Conservation (phyloP, 2,888 invertebrate species). For the Pseudanteris insignis region DNA sequence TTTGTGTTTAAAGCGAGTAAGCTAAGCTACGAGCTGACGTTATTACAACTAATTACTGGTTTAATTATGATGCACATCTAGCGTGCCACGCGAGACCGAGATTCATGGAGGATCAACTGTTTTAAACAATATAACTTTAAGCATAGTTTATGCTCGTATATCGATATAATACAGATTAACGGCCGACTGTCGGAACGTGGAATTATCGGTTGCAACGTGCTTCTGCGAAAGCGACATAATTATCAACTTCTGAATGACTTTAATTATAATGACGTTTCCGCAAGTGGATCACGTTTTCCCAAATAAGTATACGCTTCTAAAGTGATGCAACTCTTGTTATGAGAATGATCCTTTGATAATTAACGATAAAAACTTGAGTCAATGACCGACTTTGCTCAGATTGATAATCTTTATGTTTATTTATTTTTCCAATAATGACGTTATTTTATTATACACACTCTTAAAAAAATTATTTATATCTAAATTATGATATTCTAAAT, state of each 20-base stretch:
- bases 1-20: conserved; percentile 1
- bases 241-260: conserved; percentile 16
- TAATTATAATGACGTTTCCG: conserved; percentile 17
- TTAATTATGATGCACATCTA: conserved; percentile 23
- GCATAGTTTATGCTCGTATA: conserved; percentile 27
- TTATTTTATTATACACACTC: too few relatives aligned
- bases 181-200: conserved; percentile 1
- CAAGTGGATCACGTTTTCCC: background rate
- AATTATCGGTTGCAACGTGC: conserved; percentile 11
- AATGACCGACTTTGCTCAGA: too few relatives aligned
- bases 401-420: too few relatives aligned
- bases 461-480: too few relatives aligned
- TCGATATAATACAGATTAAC: conserved; percentile 28
- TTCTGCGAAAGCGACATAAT: conserved; percentile 23
- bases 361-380: too few relatives aligned
- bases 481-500: too few relatives aligned
- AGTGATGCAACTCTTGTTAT: too few relatives aligned
- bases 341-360: too few relatives aligned
- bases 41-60: conserved; percentile 18
- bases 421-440: too few relatives aligned
- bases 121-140: conserved; percentile 20
- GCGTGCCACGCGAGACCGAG: conserved; percentile 18
- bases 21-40: background rate
- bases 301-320: too few relatives aligned
- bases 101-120: conserved; percentile 31